Evolutionary conservation across 2,888 invertebrate species (phyloP), one percentile per base, ranked within the genome.

Genomic region (Amorpha juglandis): DNA sequence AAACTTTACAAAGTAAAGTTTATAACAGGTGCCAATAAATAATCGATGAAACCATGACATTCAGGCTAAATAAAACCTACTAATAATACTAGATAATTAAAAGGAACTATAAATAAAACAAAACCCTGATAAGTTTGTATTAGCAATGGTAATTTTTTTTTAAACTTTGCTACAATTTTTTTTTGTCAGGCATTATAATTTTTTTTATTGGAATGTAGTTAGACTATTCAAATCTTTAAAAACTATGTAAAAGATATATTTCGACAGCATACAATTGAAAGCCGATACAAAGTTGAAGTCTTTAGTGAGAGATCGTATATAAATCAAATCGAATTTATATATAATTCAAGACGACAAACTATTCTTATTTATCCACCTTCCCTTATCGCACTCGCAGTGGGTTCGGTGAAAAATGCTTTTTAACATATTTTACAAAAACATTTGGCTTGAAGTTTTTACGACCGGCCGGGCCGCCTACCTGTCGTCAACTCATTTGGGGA

Each of bases 31-130:
- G 21, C 50, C 55, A 58, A 48, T 63, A 47, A 63, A 48, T 63
- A 27, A 63, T 33, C 21, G 16, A 48, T n/a, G 45, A 63, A 47
- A 16, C 33, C 16, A 33, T 14, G 16, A 62, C 62, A 62, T 45
- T 27, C 8, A 47, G n/a, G 27, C 33, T 19, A 58, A 45, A 45
- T 16, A 48, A 1, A 33, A 16, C 48, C 50, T 14, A 12, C 35
- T 47, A 58, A 58, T 55, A 53, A 33, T 27, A 53, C 19, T 66
- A 66, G n/a, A 33, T 45, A 66, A 52, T 45, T 27, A 62, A 53
- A 63, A 66, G 66, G 66, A 66, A 66, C 66, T 63, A 63, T 53
- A 66, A 53, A 52, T 27, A 50, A 65, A 62, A 52, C 19, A 53
- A 16, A 47, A 53, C 47, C 64, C 53, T 45, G 51, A 53, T 33